Percentiles rank a stretch among this genome's conserved stretches.
Evolutionary conservation across 2,797 vertebrate genomes (phyloP).

Genomic region (Smutsia gigantea): DNA sequence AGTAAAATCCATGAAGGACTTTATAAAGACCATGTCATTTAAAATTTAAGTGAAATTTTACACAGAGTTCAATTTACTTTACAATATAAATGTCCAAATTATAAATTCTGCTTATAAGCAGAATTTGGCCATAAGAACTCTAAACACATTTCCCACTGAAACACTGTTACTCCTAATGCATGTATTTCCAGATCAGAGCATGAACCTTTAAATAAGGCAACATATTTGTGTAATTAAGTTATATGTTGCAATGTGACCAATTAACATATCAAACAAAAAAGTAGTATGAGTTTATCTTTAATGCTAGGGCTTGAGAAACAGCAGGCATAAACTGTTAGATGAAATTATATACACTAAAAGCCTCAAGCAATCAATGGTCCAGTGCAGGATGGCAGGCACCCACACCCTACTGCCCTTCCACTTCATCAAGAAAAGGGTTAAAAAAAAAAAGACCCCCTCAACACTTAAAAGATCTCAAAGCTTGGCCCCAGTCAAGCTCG

Average conservation of each 20-base stretch:
- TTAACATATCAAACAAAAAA: constrained; percentile 12
- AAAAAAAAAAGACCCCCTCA: neutral
- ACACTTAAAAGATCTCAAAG: neutral
- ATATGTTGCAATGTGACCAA: neutral
- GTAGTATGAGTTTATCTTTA: neutral
- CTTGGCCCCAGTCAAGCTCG: neutral
- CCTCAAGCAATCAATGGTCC: neutral
- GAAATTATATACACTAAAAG: neutral
- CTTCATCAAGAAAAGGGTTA: neutral
- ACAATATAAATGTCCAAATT: constrained; percentile 13
- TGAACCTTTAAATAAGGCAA: constrained; percentile 31
- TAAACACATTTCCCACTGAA: constrained; percentile 24
- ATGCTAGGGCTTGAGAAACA: neutral
- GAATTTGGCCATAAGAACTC: neutral
- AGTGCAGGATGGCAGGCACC: neutral
- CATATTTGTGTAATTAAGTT: neutral
- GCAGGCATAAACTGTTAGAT: neutral
- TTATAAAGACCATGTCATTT: constrained; percentile 15
- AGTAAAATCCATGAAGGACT: neutral
- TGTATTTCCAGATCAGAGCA: neutral
- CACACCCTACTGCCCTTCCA: neutral
- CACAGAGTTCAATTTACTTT: constrained; percentile 25
- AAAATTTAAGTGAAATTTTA: constrained; percentile 50
- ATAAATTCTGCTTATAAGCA: constrained; percentile 1
- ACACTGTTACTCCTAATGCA: neutral